phyloP scores from a whole-genome alignment of 2,888 invertebrate genomes.

The Macaria notata region DNA sequence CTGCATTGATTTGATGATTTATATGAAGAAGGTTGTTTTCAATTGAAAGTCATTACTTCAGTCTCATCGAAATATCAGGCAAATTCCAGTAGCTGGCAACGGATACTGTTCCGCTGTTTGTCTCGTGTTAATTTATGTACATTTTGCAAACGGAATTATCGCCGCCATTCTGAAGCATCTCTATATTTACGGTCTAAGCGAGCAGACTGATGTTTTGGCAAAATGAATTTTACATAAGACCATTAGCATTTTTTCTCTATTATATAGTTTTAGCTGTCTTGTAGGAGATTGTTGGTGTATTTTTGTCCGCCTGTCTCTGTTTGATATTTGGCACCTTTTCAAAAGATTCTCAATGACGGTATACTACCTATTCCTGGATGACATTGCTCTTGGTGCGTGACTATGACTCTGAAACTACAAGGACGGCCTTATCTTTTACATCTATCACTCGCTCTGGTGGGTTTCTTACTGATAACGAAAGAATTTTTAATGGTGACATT shows the following conservation, averaged over 20 bases:
- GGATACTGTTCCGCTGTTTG: slow-evolving; percentile 20
- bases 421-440: slow-evolving; percentile 26
- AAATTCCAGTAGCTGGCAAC: slow-evolving; percentile 3
- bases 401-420: slow-evolving; percentile 27
- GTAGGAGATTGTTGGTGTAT: slow-evolving; percentile 57
- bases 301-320: slow-evolving; percentile 53
- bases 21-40: neutral
- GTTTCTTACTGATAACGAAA: slow-evolving; percentile 19
- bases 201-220: slow-evolving; percentile 31
- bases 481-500: slow-evolving; percentile 13
- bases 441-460: slow-evolving; percentile 16
- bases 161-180: slow-evolving; percentile 22
- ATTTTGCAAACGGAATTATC: slow-evolving; percentile 20
- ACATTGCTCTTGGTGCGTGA: slow-evolving; percentile 67
- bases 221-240: slow-evolving; percentile 41
- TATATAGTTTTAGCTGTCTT: slow-evolving; percentile 39
- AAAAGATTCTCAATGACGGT: slow-evolving; percentile 59
- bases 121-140: slow-evolving; percentile 25
- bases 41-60: slow-evolving; percentile 6
- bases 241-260: slow-evolving; percentile 46
- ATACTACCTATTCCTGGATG: slow-evolving; percentile 65
- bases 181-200: slow-evolving; percentile 18
- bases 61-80: slow-evolving; percentile 5
- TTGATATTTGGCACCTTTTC: slow-evolving; percentile 62
- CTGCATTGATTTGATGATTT: no score